Evolutionary conservation across 2,888 invertebrate genomes (phyloP).

Genomic region (Linyphia triangularis): DNA sequence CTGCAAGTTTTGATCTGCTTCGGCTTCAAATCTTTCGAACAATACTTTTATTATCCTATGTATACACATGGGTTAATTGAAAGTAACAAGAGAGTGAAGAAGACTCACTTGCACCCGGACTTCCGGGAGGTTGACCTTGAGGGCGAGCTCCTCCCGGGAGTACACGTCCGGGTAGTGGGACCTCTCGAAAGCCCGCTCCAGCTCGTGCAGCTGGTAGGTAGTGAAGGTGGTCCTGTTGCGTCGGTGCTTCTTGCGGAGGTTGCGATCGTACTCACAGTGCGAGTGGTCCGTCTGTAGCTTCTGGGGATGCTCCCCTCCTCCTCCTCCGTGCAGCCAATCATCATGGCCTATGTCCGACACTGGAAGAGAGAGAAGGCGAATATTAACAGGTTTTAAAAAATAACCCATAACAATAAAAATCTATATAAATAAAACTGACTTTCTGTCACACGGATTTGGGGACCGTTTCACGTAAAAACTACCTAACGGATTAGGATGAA

Average conservation of each 20-base stretch:
- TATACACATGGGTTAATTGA: too few species aligned
- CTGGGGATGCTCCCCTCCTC: not conserved
- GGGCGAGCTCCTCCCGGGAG: slow-evolving; percentile 96
- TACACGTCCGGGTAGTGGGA: slow-evolving; percentile 99
- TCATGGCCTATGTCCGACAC: slow-evolving; percentile 13
- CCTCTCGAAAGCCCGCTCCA: slow-evolving; percentile 96
- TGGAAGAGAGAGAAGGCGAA: too few species aligned
- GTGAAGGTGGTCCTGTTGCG: slow-evolving; percentile 99
- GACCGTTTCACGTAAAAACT: too few species aligned
- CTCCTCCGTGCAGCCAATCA: slow-evolving; percentile 10
- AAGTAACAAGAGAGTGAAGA: too few species aligned
- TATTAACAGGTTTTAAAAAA: too few species aligned
- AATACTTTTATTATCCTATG: too few species aligned
- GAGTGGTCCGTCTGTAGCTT: not conserved
- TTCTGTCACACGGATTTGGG: too few species aligned
- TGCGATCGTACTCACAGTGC: slow-evolving; percentile 11
- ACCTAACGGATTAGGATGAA: too few species aligned
- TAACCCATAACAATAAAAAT: too few species aligned
- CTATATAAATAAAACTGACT: too few species aligned
- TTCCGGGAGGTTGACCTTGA: slow-evolving; percentile 98
- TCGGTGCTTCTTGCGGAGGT: slow-evolving; percentile 90
- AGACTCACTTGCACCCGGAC: slow-evolving; percentile 96
- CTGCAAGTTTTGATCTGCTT: too few species aligned
- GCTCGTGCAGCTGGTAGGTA: slow-evolving; percentile 97
- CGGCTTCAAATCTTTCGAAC: too few species aligned